A percentile compares a stretch with the other conserved stretches of the same genome.
phyloP scores from a whole-genome alignment of 2,797 vertebrate genomes.

The Triplophysa yarkandensis region DNA sequence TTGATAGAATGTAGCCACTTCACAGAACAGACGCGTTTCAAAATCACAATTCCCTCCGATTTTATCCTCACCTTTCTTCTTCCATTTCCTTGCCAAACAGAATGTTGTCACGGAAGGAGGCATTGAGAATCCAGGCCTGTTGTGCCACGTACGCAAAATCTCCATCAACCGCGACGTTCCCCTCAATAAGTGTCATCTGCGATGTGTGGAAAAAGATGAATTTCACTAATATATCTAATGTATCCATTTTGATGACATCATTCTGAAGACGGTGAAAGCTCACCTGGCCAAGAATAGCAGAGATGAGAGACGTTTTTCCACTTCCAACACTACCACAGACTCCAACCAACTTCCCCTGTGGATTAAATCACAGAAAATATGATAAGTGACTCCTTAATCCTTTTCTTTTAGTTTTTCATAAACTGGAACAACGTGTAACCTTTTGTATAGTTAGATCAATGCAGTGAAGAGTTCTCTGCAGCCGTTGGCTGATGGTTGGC shows the following conservation, averaged over 20 bases:
- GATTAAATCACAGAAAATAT: background rate
- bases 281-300: slow-evolving; percentile 92
- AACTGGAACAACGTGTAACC: too few relatives aligned
- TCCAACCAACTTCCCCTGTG: slow-evolving; percentile 86
- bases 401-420: background rate
- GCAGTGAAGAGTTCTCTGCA: slow-evolving; percentile 85
- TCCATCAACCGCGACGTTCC: slow-evolving; percentile 82
- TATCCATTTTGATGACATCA: background rate
- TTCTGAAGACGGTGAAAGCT: slow-evolving; percentile 44
- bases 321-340: slow-evolving; percentile 93
- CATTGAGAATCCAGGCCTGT: slow-evolving; percentile 92
- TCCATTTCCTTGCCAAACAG: slow-evolving; percentile 89
- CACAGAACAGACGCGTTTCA: background rate
- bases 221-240: background rate
- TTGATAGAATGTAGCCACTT: background rate
- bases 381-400: background rate
- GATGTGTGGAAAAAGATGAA: slow-evolving; percentile 26
- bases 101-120: slow-evolving; percentile 89
- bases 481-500: slow-evolving; percentile 73
- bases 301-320: slow-evolving; percentile 90
- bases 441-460: slow-evolving; percentile 83
- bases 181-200: slow-evolving; percentile 88
- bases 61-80: slow-evolving; percentile 82
- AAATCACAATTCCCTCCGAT: background rate
- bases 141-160: slow-evolving; percentile 91